Evolutionary conservation across 2,797 vertebrate genomes (phyloP).

Genomic region (Sebastes taczanowskii): DNA sequence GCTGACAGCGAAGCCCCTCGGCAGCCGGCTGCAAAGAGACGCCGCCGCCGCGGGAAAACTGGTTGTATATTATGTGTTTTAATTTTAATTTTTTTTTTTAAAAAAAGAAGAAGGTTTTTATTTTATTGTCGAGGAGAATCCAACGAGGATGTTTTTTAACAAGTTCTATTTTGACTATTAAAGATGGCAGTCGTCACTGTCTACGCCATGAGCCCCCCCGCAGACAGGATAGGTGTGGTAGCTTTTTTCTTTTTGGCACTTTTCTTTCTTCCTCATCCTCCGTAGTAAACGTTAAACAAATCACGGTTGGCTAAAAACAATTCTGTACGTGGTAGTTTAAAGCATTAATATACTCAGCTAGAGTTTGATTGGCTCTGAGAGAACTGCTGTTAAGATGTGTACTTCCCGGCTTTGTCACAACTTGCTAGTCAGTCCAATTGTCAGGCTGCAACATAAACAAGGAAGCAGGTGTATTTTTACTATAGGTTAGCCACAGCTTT

Average conservation of each 20-base stretch:
- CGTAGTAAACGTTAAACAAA: conserved; percentile 18
- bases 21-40: conserved; percentile 27
- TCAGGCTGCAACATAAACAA: conserved; percentile 38
- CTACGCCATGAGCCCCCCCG: conserved; percentile 27
- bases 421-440: conserved; percentile 7
- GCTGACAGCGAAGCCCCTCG: conserved; percentile 7
- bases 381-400: not conserved
- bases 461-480: conserved; percentile 63
- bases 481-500: conserved; percentile 18
- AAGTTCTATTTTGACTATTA: conserved; percentile 59
- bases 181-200: conserved; percentile 47
- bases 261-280: conserved; percentile 48
- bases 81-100: conserved; percentile 66
- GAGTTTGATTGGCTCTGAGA: conserved; percentile 23
- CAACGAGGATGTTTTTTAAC: conserved; percentile 76
- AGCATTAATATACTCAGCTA: conserved; percentile 17
- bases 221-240: conserved; percentile 57
- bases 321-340: conserved; percentile 7
- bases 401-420: conserved; percentile 34
- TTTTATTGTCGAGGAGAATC: conserved; percentile 77
- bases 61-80: conserved; percentile 80
- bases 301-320: conserved; percentile 29
- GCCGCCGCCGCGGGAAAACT: conserved; percentile 34
- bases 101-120: conserved; percentile 62
- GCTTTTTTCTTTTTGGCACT: conserved; percentile 49